Evolutionary conservation across 2,113 vertebrate genomes (phyloP).

Genomic region (Oxyruncus cristatus): DNA sequence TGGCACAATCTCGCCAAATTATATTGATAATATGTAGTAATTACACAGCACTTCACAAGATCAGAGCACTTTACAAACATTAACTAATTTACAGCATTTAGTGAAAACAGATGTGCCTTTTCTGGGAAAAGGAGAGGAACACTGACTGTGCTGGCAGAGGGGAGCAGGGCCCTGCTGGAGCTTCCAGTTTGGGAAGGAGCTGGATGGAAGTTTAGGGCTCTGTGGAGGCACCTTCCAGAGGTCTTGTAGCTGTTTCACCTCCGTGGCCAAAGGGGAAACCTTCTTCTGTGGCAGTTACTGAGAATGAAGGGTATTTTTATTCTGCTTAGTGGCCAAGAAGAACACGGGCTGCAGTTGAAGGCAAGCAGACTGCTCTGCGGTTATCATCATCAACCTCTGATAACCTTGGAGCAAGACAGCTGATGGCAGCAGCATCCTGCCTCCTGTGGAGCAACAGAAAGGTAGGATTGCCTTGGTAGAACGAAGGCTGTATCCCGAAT

Average conservation of each 20-base stretch:
- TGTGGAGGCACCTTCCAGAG: not conserved
- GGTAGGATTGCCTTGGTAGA: not conserved
- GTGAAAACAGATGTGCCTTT: constrained; percentile 50
- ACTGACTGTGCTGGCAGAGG: not conserved
- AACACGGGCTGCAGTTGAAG: not conserved
- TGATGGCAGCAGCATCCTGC: not conserved
- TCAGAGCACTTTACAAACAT: constrained; percentile 66
- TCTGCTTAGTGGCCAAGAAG: not conserved
- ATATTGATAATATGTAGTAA: constrained; percentile 60
- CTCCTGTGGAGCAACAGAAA: not conserved
- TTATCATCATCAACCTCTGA: not conserved
- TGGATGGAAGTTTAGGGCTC: not conserved
- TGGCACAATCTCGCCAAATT: constrained; percentile 55
- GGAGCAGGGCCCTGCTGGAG: not conserved
- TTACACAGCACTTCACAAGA: constrained; percentile 57
- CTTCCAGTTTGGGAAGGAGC: not conserved
- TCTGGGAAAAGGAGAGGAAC: not conserved
- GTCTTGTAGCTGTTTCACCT: not conserved
- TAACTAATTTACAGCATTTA: constrained; percentile 69
- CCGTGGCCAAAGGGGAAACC: not conserved
- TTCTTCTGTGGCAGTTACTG: not conserved
- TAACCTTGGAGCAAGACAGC: not conserved
- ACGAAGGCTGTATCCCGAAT: not conserved
- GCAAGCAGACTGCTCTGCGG: not conserved
- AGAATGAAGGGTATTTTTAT: not conserved